Evolutionary conservation across 2,113 vertebrate genomes (phyloP), one percentile per base, ranked within the genome.

Genomic region (Ptyas mucosa): DNA sequence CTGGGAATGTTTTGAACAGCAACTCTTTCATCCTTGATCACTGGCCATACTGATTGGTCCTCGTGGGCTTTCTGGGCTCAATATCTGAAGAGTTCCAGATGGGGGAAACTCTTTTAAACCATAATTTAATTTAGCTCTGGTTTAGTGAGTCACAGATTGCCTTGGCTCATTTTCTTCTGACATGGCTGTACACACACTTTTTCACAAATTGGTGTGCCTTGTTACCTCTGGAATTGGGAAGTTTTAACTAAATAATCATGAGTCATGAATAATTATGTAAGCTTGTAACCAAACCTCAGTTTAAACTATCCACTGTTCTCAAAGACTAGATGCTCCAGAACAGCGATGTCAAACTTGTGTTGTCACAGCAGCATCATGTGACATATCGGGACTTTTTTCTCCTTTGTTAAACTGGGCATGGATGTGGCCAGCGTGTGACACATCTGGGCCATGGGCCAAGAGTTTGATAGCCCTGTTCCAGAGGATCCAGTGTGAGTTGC

Each of bases 371-470:
- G 12, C 52, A 14, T 53, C 52, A 53, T 11, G 12, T 54, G 53
- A 54, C 53, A 54, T 54, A 18, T 54, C 4, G 0, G 3, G 15
- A 54, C 3, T 18, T 54, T 54, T 5, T 1, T 0, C 3, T 15
- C 53, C 15, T 54, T 54, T 1, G 14, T 14, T 54, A 54, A 54
- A 54, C 14, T 0, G 3, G 53, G 14, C 53, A 1, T 54, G 15
- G 53, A 3, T 0, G 53, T 54, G 53, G 53, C 53, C 53, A 54
- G 53, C 0, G 14, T 0, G 3, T 54, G 14, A 54, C 3, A 5
- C 53, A 54, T 54, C 14, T 3, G 0, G 12, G 3, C 53, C 14
- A 14, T 0, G 3, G 15, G 53, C 15, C 4, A 3, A 0, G 3
- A 15, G 53, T 54, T 54, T 15, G 3, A 54, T 3, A 54, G 3